Percentiles rank a stretch among this genome's conserved stretches.
Conservation (phyloP, 2,113 vertebrate species). For the Tinamus guttatus region DNA sequence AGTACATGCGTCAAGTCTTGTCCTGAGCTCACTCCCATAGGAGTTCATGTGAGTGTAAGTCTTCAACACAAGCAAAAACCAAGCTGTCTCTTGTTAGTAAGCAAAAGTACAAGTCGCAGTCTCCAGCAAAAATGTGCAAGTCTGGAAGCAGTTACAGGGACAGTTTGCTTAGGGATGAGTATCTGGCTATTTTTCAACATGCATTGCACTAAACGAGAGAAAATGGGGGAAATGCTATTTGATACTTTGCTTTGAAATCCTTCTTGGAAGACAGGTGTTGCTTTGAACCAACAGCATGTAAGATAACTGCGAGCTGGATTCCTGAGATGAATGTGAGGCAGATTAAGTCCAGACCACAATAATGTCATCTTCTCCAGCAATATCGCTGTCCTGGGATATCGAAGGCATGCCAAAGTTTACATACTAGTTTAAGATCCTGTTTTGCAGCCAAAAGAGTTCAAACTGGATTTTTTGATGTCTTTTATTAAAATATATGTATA, state of each 20-base stretch:
- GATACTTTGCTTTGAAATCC: conserved; percentile 52
- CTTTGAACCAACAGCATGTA: conserved; percentile 45
- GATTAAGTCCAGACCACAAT: conserved; percentile 58
- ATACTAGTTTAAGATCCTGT: conserved; percentile 15
- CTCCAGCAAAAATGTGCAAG: not conserved
- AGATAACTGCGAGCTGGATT: conserved; percentile 52
- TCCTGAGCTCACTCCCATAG: not conserved
- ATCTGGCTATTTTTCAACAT: conserved; percentile 33
- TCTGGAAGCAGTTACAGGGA: conserved; percentile 55
- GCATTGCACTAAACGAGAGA: conserved; percentile 20
- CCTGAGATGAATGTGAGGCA: conserved; percentile 33
- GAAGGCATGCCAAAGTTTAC: conserved; percentile 65
- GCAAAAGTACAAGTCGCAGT: not conserved
- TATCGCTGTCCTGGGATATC: not conserved
- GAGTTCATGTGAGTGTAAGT: not conserved
- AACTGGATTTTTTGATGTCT: not conserved
- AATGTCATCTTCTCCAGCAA: conserved; percentile 43
- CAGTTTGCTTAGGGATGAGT: not conserved
- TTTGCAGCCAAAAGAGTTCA: conserved; percentile 50
- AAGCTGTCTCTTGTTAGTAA: not conserved
- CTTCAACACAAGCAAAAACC: not conserved
- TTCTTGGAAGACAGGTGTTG: conserved; percentile 56
- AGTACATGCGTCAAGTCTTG: not conserved
- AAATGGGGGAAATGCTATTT: conserved; percentile 28
- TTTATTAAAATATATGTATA: not conserved